phyloP scores from a whole-genome alignment of 2,888 invertebrate species.

The Dryobota labecula region DNA sequence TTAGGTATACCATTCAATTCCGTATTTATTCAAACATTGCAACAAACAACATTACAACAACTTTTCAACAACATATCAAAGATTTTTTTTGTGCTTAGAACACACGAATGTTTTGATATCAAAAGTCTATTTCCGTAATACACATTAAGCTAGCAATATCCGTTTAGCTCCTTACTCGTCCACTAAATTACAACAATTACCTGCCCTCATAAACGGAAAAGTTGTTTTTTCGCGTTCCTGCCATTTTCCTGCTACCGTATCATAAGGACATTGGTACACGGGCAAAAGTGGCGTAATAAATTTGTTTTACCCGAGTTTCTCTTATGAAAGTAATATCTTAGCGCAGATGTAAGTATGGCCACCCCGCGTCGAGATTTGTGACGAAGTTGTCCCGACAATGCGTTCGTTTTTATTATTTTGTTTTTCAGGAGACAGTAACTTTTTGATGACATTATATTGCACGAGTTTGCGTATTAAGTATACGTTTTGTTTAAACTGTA shows the following conservation, averaged over 20 bases:
- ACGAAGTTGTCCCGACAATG: slow-evolving; percentile 51
- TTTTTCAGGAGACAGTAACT: slow-evolving; percentile 28
- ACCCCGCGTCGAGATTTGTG: slow-evolving; percentile 61
- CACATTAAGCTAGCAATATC: slow-evolving; percentile 27
- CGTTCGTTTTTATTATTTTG: slow-evolving; percentile 54
- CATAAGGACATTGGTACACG: slow-evolving; percentile 15
- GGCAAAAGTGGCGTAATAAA: slow-evolving; percentile 63
- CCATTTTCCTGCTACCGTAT: slow-evolving; percentile 25
- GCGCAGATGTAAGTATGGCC: slow-evolving; percentile 63
- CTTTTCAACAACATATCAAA: too few species aligned
- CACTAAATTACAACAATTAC: slow-evolving; percentile 51
- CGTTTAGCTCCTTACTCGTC: slow-evolving; percentile 9
- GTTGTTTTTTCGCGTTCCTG: slow-evolving; percentile 33
- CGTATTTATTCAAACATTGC: too few species aligned
- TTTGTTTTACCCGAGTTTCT: slow-evolving; percentile 64
- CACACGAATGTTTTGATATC: not conserved
- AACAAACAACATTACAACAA: too few species aligned
- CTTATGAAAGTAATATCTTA: slow-evolving; percentile 76
- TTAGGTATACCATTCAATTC: too few species aligned
- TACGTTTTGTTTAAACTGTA: slow-evolving; percentile 24
- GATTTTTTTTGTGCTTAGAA: too few species aligned
- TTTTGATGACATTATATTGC: slow-evolving; percentile 36
- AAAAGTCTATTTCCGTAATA: slow-evolving; percentile 18
- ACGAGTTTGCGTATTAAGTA: slow-evolving; percentile 12
- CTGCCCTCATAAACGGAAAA: slow-evolving; percentile 51